phyloP scores from a whole-genome alignment of 2,113 vertebrate genomes.

The Labrus mixtus region DNA sequence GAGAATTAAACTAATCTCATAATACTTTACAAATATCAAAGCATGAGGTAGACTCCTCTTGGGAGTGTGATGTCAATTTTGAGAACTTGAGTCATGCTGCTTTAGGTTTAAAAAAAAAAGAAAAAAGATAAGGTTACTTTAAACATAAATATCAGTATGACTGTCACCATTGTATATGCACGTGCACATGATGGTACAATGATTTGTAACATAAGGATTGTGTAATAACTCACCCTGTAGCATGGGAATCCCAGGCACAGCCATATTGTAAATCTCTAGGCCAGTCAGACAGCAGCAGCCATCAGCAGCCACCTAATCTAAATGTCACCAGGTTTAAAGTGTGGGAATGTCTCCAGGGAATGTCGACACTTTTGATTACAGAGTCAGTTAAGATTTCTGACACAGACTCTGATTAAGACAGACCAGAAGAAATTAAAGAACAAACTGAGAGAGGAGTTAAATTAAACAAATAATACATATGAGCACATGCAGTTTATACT shows the following conservation, averaged over 20 bases:
- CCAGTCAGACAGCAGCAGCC: constrained; percentile 17
- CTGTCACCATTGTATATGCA: constrained; percentile 5
- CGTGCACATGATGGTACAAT: not conserved
- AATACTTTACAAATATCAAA: constrained; percentile 26
- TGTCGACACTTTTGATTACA: not conserved
- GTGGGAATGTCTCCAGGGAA: constrained; percentile 8
- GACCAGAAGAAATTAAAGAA: not conserved
- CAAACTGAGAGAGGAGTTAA: not conserved
- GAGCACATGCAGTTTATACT: not conserved
- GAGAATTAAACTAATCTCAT: constrained; percentile 25
- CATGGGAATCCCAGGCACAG: not conserved
- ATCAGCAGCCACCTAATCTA: constrained; percentile 28
- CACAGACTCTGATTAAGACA: not conserved
- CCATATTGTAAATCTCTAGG: not conserved
- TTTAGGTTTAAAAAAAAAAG: not conserved
- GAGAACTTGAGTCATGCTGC: not conserved
- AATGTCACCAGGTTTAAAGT: constrained; percentile 30
- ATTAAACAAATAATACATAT: not conserved
- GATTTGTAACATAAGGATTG: not conserved
- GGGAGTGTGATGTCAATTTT: not conserved
- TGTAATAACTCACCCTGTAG: not conserved
- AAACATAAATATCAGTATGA: not conserved
- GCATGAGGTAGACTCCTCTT: not conserved
- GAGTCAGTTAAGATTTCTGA: not conserved
- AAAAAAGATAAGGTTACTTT: not conserved